Percentiles rank a stretch among this genome's conserved stretches.
phyloP scores from a whole-genome alignment of 2,113 vertebrate genomes.

The Percina caprodes region DNA sequence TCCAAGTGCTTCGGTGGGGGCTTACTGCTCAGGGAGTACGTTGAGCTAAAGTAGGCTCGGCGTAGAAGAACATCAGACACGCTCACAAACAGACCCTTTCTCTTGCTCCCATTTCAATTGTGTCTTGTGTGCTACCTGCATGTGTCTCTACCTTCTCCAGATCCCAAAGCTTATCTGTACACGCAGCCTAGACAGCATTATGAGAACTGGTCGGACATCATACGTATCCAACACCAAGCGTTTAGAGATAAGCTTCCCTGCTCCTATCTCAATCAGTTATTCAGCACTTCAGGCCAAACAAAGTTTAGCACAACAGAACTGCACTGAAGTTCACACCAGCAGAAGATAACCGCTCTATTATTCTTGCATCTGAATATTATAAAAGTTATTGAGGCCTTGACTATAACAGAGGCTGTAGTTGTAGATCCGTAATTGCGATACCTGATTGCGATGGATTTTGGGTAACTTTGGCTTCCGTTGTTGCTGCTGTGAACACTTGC shows the following conservation, averaged over 20 bases:
- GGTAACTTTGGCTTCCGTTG: too few relatives aligned
- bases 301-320: conserved; percentile 60
- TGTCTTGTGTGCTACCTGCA: conserved; percentile 77
- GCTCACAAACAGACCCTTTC: conserved; percentile 60
- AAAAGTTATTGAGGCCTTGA: background rate
- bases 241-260: conserved; percentile 74
- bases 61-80: conserved; percentile 59
- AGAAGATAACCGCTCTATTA: conserved; percentile 10
- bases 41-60: conserved; percentile 71
- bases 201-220: conserved; percentile 81
- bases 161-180: conserved; percentile 76
- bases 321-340: conserved; percentile 27
- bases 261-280: conserved; percentile 66
- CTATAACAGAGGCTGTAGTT: background rate
- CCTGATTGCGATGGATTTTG: too few relatives aligned
- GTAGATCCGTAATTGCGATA: too few relatives aligned
- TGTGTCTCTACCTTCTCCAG: conserved; percentile 75
- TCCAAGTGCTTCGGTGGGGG: conserved; percentile 72
- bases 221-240: conserved; percentile 70
- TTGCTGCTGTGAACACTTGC: too few relatives aligned
- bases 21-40: conserved; percentile 70
- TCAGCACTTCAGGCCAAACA: conserved; percentile 51
- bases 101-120: conserved; percentile 78
- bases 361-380: conserved; percentile 17
- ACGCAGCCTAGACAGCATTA: conserved; percentile 72